phyloP scores from a whole-genome alignment of 2,797 vertebrate genomes.

The Mus minutoides region DNA sequence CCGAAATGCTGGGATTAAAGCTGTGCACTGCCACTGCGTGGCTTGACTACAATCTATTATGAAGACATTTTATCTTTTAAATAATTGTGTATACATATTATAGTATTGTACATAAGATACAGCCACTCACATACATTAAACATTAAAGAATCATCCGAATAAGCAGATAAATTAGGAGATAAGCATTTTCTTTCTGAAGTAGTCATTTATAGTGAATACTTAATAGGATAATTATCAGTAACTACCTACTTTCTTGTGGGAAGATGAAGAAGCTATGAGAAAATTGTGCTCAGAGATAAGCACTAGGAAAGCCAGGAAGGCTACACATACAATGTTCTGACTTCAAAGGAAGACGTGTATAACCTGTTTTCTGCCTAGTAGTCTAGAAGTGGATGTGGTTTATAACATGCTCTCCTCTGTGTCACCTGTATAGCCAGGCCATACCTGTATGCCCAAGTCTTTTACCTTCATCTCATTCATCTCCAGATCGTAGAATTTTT shows the following conservation, averaged over 20 bases:
- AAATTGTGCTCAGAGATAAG: not conserved
- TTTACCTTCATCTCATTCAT: not conserved
- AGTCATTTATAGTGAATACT: not conserved
- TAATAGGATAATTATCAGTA: not conserved
- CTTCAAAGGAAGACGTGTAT: not conserved
- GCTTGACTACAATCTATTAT: not conserved
- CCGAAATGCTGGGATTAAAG: no score
- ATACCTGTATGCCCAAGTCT: not conserved
- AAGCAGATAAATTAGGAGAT: not conserved
- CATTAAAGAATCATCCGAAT: not conserved
- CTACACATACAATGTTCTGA: not conserved
- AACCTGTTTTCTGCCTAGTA: not conserved
- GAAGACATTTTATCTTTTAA: not conserved
- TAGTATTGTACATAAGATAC: not conserved
- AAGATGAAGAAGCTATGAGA: rapidly evolving
- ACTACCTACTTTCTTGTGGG: not conserved
- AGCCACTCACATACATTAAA: not conserved
- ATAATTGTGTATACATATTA: not conserved
- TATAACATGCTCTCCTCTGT: not conserved
- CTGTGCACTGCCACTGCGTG: no score
- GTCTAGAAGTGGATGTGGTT: not conserved
- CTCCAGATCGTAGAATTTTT: not conserved
- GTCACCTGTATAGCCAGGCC: no score
- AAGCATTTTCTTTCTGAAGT: not conserved
- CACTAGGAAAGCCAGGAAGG: not conserved